Conservation (phyloP, 2,113 vertebrate genomes). For the Galeopterus variegatus region DNA sequence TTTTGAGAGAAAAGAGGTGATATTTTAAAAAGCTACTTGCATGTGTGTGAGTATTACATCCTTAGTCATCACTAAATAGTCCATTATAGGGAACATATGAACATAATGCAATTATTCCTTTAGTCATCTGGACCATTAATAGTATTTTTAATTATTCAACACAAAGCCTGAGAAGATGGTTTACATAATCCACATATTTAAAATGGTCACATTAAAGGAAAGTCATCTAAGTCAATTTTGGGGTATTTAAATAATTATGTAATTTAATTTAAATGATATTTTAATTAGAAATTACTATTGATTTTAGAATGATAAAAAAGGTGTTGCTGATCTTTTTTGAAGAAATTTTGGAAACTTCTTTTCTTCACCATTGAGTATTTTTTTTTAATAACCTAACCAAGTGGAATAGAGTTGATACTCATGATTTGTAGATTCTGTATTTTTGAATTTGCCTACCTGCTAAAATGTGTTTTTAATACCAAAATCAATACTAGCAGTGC, state of each 20-base stretch:
- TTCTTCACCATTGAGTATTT: neutral
- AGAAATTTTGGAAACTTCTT: neutral
- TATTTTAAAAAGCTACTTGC: neutral
- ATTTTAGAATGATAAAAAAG: neutral
- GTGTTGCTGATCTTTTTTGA: neutral
- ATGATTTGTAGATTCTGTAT: neutral
- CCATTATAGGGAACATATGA: neutral
- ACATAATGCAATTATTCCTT: neutral
- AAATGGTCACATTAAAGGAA: neutral
- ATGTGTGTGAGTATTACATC: neutral
- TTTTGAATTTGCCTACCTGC: neutral
- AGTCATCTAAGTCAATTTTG: neutral
- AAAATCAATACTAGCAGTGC: neutral
- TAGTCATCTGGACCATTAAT: neutral
- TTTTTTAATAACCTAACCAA: neutral
- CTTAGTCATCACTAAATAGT: conserved; percentile 14
- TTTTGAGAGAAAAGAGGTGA: neutral
- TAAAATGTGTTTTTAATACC: neutral
- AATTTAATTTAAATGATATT: neutral
- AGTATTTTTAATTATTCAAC: conserved; percentile 12
- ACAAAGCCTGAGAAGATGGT: neutral
- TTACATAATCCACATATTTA: neutral
- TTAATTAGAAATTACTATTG: conserved; percentile 33
- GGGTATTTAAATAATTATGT: conserved; percentile 9
- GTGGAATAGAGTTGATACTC: neutral